Conservation (phyloP, 2,797 vertebrate species). For the Pseudocheirus occidentalis region DNA sequence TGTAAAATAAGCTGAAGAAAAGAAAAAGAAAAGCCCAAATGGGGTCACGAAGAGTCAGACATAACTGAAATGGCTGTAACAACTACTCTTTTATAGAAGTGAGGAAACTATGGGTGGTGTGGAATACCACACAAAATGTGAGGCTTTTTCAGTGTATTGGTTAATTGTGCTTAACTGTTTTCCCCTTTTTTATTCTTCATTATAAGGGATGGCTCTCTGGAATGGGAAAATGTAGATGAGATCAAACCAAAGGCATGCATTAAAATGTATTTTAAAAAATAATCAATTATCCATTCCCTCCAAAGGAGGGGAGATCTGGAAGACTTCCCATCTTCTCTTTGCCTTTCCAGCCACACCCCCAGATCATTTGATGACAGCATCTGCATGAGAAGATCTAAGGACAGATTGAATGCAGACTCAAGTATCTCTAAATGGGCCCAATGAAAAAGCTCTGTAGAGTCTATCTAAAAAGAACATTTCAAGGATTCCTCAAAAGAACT, state of each 20-base stretch:
- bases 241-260: background rate
- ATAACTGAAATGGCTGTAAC: no score
- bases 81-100: background rate
- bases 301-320: background rate
- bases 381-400: background rate
- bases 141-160: background rate
- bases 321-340: background rate
- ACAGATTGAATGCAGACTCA: background rate
- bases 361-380: background rate
- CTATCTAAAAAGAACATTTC: background rate
- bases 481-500: background rate
- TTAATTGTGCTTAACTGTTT: background rate
- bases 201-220: background rate
- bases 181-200: background rate
- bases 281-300: background rate
- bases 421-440: background rate
- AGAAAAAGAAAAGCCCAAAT: no score
- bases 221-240: background rate
- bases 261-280: background rate
- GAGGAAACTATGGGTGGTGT: background rate
- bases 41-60: no score
- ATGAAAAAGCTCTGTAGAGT: background rate
- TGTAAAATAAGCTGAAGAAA: no score
- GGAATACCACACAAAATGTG: background rate
- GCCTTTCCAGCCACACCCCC: background rate